phyloP scores from a whole-genome alignment of 2,888 invertebrate species.

The Scrobipalpa atriplicella region DNA sequence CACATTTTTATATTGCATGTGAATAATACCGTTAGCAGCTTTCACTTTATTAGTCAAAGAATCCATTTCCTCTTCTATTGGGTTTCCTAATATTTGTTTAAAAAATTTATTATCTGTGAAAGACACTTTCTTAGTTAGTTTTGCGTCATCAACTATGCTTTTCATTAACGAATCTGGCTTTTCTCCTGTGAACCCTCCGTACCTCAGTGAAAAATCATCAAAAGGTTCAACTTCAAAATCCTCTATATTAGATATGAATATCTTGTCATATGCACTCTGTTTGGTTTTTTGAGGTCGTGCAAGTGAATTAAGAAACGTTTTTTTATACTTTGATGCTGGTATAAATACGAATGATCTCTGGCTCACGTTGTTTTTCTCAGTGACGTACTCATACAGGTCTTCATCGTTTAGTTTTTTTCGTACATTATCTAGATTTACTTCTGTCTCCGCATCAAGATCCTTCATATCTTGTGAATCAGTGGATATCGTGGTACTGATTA shows the following conservation, averaged over 20 bases:
- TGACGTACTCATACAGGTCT: slow-evolving; percentile 50
- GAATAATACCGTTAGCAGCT: not conserved
- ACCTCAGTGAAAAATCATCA: not conserved
- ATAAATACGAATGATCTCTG: slow-evolving; percentile 65
- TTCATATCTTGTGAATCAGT: not conserved
- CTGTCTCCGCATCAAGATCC: not conserved
- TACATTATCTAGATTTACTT: slow-evolving; percentile 33
- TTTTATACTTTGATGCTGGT: slow-evolving; percentile 51
- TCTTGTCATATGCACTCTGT: slow-evolving; percentile 1
- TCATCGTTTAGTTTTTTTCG: slow-evolving; percentile 42
- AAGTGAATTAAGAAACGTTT: slow-evolving; percentile 34
- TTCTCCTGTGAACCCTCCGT: not conserved
- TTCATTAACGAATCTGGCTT: not conserved
- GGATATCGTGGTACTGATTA: not conserved
- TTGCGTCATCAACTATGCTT: not conserved
- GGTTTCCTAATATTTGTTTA: not conserved
- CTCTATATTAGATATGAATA: slow-evolving; percentile 16
- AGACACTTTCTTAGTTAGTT: not conserved
- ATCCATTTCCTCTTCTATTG: not conserved
- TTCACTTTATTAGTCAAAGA: slow-evolving; percentile 2
- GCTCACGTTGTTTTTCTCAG: slow-evolving; percentile 50
- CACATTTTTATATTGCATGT: not conserved
- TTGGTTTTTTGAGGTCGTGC: not conserved
- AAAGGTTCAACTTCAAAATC: not conserved
- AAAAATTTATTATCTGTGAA: not conserved